Base-by-base conservation (phyloP, 1,140 invertebrate genomes). In the Drosophila athabasca region DNA sequence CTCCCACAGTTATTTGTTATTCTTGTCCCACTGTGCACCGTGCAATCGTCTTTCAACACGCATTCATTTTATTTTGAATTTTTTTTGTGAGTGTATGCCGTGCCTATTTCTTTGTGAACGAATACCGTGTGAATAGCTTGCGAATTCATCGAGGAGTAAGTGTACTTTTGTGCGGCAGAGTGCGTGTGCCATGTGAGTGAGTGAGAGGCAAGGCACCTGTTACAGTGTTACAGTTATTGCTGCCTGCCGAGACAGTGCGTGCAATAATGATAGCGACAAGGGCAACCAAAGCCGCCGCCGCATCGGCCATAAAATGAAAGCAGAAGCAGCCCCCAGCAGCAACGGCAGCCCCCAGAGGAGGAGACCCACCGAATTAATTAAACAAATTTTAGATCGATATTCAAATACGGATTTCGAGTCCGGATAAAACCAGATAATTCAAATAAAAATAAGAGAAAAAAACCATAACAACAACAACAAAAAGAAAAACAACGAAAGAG, bases 81-180 rank as follows among this genome's bases (percentile, higher is more conserved):
- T 72, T 72, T 71, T 55, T 54, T 53, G 66, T 76, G 60, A 48
- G 24, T 45, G 53, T 55, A 59, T 60, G 26, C 62, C 54, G 65
- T 60, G 59, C n/a, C n/a, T n/a, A n/a, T 62, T 61, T 74, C 60
- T 74, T 66, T 82, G 79, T 83, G 75, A 83, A 74, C 62, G 74
- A 76, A 64, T 13, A 39, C 35, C 35, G 35, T 13, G 31, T 44
- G 17, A 59, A 19, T 19, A 19, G n/a, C n/a, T n/a, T n/a, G n/a
- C n/a, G n/a, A n/a, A n/a, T n/a, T n/a, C 17, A 1, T 19, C 3
- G 31, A 35, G 31, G 31, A 13, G 35, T 13, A 11, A 39, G 35
- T 11, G 35, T 13, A 39, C 35, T 39, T 39, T 39, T 39, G 35
- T 39, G 35, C 35, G 11, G 4, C 35, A 39, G 35, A 13, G 35